phyloP scores from a whole-genome alignment of 2,797 vertebrate genomes.

The Mormyrops boulengeri region DNA sequence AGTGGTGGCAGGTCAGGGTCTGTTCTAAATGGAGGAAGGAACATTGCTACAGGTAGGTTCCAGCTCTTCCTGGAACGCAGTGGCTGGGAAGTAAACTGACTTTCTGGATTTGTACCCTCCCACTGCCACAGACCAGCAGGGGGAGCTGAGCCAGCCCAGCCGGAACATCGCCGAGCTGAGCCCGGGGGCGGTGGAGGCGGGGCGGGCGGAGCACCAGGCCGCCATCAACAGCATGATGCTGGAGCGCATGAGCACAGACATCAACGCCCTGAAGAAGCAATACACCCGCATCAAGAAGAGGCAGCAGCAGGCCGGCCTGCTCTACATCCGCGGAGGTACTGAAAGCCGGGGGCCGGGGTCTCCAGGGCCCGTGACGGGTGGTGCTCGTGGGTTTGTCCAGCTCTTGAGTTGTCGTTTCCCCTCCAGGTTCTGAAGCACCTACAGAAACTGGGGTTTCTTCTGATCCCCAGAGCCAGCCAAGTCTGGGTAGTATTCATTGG shows the following conservation, averaged over 20 bases:
- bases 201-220: conserved; percentile 80
- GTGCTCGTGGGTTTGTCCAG: background rate
- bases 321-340: conserved; percentile 89
- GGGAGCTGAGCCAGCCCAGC: conserved; percentile 64
- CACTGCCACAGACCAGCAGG: conserved; percentile 64
- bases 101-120: background rate
- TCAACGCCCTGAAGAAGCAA: conserved; percentile 85
- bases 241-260: conserved; percentile 97
- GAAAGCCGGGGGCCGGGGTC: background rate
- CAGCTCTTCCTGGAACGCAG: background rate
- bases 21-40: background rate
- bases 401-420: conserved; percentile 36
- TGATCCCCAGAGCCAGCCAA: conserved; percentile 56
- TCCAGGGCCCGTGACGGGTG: background rate
- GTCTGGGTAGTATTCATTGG: conserved; percentile 50
- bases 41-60: background rate
- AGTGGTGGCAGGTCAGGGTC: background rate
- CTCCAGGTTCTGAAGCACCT: conserved; percentile 67
- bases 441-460: conserved; percentile 62
- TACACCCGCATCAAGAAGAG: conserved; percentile 87
- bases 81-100: background rate
- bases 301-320: conserved; percentile 86
- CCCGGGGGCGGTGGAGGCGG: conserved; percentile 83
- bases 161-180: conserved; percentile 88
- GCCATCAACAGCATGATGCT: conserved; percentile 98